Conservation (phyloP, 1,140 invertebrate species). For the Bicyclus anynana region DNA sequence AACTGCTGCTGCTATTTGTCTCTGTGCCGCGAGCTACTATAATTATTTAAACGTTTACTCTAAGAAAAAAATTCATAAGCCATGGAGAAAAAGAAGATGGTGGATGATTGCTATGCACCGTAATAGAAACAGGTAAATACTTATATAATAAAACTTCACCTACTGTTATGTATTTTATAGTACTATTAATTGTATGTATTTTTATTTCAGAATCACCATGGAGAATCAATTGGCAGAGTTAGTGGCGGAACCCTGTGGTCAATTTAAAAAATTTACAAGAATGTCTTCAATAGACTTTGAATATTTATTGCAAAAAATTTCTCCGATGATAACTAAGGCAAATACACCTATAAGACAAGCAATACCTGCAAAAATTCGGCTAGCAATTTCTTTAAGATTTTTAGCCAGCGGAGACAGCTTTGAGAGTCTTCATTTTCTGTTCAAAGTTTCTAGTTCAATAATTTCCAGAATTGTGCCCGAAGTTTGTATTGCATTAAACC, state of each 20-base stretch:
- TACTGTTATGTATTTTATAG: no score
- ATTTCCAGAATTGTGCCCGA: slow-evolving; percentile 5
- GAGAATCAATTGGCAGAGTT: no score
- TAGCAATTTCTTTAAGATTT: slow-evolving; percentile 4
- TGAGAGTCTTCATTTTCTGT: slow-evolving; percentile 18
- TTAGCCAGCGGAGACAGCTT: slow-evolving; percentile 23
- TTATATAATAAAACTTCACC: not conserved
- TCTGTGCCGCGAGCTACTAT: not conserved
- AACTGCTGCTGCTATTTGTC: not conserved
- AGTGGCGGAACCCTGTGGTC: no score
- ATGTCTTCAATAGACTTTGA: no score
- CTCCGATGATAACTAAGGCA: no score
- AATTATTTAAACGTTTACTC: not conserved
- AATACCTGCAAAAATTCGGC: no score
- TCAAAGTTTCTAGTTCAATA: slow-evolving; percentile 13
- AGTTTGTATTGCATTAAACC: not conserved
- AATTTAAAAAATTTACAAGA: no score
- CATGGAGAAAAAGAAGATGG: not conserved
- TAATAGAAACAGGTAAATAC: not conserved
- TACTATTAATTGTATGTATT: no score
- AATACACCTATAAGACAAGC: no score
- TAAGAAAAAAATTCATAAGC: not conserved
- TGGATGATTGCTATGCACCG: not conserved
- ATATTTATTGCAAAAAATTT: no score
- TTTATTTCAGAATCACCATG: no score